A percentile compares a stretch with the other conserved stretches of the same genome.
phyloP scores from a whole-genome alignment of 2,797 vertebrate genomes.

The Phrynocephalus guinanensis region DNA sequence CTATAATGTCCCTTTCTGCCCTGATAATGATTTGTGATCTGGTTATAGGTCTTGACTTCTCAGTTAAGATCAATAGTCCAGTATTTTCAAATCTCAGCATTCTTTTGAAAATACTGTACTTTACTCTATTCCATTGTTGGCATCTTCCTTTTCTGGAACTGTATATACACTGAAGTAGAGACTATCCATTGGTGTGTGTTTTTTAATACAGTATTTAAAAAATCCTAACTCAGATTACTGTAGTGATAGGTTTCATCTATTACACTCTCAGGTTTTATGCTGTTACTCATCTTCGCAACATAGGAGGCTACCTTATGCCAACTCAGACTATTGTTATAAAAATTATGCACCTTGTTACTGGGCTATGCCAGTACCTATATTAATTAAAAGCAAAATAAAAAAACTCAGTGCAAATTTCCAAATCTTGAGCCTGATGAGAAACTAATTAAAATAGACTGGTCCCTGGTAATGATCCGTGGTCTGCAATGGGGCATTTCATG shows the following conservation, averaged over 20 bases:
- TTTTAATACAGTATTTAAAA: no score
- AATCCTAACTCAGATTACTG: not conserved
- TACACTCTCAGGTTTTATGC: not conserved
- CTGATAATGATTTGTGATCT: not conserved
- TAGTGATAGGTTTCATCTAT: not conserved
- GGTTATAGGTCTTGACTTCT: not conserved
- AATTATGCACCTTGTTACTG: not conserved
- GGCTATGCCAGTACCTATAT: not conserved
- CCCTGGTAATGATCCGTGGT: not conserved
- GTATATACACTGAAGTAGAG: not conserved
- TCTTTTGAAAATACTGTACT: not conserved
- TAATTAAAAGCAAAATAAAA: slow-evolving; percentile 17
- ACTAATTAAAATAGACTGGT: not conserved
- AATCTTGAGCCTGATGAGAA: not conserved
- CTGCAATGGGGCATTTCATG: not conserved
- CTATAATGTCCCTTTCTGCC: no score
- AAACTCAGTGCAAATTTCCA: no score
- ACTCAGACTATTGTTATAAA: not conserved
- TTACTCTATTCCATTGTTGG: not conserved
- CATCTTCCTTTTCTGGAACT: not conserved
- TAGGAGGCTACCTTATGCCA: not conserved
- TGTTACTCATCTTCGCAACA: not conserved
- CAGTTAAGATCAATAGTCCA: not conserved
- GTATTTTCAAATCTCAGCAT: not conserved
- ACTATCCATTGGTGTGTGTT: not conserved